Conservation (phyloP, 2,113 vertebrate genomes). For the Notechis scutatus region DNA sequence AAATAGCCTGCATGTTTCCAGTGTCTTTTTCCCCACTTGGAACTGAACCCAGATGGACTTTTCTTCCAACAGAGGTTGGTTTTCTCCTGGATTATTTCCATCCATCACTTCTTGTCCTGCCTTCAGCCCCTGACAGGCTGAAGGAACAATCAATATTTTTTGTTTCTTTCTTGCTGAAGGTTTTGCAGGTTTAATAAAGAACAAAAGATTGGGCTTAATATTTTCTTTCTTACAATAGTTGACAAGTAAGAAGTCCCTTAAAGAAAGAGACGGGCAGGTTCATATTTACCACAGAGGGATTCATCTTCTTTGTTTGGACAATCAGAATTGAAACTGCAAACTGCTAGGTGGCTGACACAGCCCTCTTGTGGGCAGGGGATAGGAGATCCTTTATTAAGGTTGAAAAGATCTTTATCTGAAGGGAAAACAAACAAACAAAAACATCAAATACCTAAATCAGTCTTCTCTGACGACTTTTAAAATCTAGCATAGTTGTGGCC, state of each 20-base stretch:
- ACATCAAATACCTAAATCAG: background rate
- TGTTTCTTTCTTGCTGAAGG: background rate
- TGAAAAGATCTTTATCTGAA: slow-evolving; percentile 50
- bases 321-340: slow-evolving; percentile 81
- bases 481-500: background rate
- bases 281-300: slow-evolving; percentile 76
- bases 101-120: background rate
- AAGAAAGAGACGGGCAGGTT: background rate
- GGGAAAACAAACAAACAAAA: background rate
- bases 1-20: no score
- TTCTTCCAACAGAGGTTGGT: background rate
- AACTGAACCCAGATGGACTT: no score
- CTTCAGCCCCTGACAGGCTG: background rate
- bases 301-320: slow-evolving; percentile 76
- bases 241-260: background rate
- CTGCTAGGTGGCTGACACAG: slow-evolving; percentile 74
- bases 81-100: background rate
- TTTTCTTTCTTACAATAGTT: background rate
- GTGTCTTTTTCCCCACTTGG: no score
- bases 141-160: background rate
- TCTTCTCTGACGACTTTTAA: background rate
- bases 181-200: background rate
- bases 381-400: slow-evolving; percentile 48
- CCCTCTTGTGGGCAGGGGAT: slow-evolving; percentile 71
- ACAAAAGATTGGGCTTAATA: background rate